Evolutionary conservation across 2,113 vertebrate species (phyloP).

Genomic region (Cettia cetti): DNA sequence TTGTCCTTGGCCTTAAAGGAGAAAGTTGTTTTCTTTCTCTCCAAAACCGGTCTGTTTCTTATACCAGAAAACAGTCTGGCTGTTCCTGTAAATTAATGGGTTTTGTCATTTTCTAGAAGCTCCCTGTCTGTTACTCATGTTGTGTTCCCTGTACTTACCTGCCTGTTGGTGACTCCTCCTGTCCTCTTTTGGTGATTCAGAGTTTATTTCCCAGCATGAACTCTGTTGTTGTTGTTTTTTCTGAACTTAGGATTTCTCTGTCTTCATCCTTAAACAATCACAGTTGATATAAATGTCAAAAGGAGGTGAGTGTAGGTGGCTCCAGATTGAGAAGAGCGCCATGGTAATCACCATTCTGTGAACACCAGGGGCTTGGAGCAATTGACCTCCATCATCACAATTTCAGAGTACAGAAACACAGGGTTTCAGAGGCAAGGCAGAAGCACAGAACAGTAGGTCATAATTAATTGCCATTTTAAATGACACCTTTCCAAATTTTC

Average conservation of each 20-base stretch:
- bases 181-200: neutral
- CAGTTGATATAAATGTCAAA: neutral
- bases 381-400: neutral
- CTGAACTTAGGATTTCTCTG: neutral
- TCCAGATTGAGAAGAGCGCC: neutral
- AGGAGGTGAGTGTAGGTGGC: neutral
- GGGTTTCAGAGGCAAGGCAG: neutral
- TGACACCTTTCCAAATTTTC: neutral
- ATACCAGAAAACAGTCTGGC: neutral
- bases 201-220: neutral
- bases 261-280: neutral
- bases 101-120: neutral
- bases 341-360: neutral
- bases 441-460: neutral
- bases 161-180: neutral
- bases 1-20: neutral
- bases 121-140: neutral
- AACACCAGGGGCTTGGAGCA: neutral
- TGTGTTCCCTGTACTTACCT: neutral
- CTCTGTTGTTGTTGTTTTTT: neutral
- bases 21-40: neutral
- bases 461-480: constrained; percentile 5
- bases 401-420: neutral
- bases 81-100: neutral
- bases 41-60: neutral